Evolutionary conservation across 2,113 vertebrate species (phyloP).

Genomic region (Nycticebus coucang): DNA sequence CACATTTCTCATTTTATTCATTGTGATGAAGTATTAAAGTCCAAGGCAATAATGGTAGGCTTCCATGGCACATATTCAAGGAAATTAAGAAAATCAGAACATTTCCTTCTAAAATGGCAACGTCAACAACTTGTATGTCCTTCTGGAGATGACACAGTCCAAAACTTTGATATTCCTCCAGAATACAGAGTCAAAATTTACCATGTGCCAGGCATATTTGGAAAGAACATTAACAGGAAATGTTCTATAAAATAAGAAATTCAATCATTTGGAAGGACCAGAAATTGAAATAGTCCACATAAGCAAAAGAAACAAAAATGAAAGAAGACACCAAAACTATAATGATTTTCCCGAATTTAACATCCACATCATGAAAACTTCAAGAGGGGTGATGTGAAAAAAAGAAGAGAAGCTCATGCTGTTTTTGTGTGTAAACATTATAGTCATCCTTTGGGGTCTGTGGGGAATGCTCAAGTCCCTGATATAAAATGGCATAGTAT

Average conservation of each 20-base stretch:
- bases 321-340: background rate
- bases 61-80: conserved; percentile 58
- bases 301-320: conserved; percentile 23
- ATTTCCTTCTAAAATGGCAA: conserved; percentile 62
- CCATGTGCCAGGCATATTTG: conserved; percentile 67
- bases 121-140: conserved; percentile 65
- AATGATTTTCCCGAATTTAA: background rate
- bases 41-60: conserved; percentile 50
- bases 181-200: conserved; percentile 56
- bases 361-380: background rate
- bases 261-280: conserved; percentile 58
- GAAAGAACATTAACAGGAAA: conserved; percentile 59
- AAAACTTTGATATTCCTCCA: conserved; percentile 75
- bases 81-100: conserved; percentile 65
- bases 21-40: conserved; percentile 54
- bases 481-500: background rate
- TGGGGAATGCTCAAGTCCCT: background rate
- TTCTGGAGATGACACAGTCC: conserved; percentile 75
- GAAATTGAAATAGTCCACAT: conserved; percentile 60
- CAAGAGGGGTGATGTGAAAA: background rate
- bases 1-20: conserved; percentile 58
- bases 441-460: background rate
- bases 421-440: background rate
- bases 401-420: background rate
- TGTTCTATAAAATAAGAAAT: conserved; percentile 64